These are phyloP conservation scores for Thomomys bottae DNA, from an alignment of 2,113 vertebrate genomes.

Conservation along the genomic window DNA sequence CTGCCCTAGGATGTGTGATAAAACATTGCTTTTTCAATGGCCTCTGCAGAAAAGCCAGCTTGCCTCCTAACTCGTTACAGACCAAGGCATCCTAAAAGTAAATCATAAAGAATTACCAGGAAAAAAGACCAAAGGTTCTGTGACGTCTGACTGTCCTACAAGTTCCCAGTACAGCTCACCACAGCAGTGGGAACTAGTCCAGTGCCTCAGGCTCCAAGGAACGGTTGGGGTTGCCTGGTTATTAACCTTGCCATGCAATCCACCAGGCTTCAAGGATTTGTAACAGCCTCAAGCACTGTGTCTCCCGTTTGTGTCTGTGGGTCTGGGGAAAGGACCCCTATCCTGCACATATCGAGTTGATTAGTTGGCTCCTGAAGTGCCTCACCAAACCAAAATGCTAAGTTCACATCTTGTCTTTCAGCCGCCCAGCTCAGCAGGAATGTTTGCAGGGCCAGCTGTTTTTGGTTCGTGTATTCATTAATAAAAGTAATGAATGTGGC, in stretches of 20 bases:
- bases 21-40: neutral
- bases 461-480: conserved; percentile 67
- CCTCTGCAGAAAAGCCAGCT: neutral
- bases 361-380: neutral
- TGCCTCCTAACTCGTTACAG: neutral
- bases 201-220: neutral
- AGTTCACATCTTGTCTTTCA: conserved; percentile 15
- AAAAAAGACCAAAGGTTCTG: neutral
- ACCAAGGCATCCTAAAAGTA: neutral
- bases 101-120: neutral
- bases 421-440: conserved; percentile 48
- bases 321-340: neutral
- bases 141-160: neutral
- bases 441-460: conserved; percentile 63
- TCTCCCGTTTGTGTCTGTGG: neutral
- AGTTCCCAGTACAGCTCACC: neutral
- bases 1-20: neutral
- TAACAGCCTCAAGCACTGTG: neutral
- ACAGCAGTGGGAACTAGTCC: neutral
- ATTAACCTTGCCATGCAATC: neutral
- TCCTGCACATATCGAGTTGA: neutral
- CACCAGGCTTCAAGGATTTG: neutral
- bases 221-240: neutral
- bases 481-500: conserved; percentile 68
- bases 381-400: neutral